Percentiles rank a stretch among this genome's conserved stretches.
Conservation (phyloP, 2,888 invertebrate species). For the Platynereis dumerilii region DNA sequence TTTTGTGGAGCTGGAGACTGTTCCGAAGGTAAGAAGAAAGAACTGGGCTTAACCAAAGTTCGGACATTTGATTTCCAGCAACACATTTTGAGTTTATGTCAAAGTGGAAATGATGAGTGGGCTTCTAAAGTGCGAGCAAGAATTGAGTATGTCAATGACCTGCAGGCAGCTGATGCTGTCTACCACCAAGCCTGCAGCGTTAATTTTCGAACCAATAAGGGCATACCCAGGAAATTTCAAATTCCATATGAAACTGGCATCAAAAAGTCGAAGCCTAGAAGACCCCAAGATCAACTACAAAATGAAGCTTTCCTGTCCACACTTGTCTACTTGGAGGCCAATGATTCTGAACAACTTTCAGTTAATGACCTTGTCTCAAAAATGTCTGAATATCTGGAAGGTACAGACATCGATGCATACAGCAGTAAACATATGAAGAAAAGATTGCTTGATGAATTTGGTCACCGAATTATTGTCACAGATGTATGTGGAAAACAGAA, state of each 20-base stretch:
- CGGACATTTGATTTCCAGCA: no score
- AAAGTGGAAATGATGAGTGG: conserved; percentile 10
- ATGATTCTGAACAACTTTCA: conserved; percentile 22
- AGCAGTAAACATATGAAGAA: conserved; percentile 33
- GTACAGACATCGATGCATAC: conserved; percentile 18
- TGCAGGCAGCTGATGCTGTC: conserved; percentile 17
- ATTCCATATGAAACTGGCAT: not conserved
- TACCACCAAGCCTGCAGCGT: conserved; percentile 20
- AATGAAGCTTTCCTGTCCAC: conserved; percentile 17
- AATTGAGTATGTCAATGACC: conserved; percentile 10
- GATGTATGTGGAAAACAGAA: conserved; percentile 33
- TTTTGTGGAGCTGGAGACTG: not conserved
- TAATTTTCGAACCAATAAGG: conserved; percentile 14
- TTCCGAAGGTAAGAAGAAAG: no score
- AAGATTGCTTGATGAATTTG: conserved; percentile 36
- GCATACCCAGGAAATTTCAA: not conserved
- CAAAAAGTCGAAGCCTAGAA: not conserved
- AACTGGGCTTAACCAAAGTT: no score
- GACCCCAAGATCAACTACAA: not conserved
- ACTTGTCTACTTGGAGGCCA: conserved; percentile 13
- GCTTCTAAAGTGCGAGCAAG: conserved; percentile 1
- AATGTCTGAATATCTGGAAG: conserved; percentile 7
- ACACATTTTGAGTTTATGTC: no score
- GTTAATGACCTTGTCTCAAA: conserved; percentile 3
- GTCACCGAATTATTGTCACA: conserved; percentile 34